phyloP scores from a whole-genome alignment of 2,888 invertebrate species.

The Dione juno region DNA sequence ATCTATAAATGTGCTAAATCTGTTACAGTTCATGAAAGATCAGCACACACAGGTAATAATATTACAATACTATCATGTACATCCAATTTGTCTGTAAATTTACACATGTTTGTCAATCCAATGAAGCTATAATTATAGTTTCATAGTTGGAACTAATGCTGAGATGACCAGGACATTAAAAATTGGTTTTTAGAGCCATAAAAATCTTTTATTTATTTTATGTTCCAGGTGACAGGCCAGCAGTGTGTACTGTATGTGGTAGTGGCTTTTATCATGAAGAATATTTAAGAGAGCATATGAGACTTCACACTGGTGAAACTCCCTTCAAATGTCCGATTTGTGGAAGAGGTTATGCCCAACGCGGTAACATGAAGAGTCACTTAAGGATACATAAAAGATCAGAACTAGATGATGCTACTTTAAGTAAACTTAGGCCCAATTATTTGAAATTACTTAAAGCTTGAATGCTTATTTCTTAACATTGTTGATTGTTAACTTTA shows the following conservation, averaged over 20 bases:
- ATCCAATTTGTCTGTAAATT: no score
- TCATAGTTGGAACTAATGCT: no score
- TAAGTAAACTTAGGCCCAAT: slow-evolving; percentile 72
- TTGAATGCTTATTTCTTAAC: slow-evolving; percentile 30
- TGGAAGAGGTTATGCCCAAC: slow-evolving; percentile 74
- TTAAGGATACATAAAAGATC: slow-evolving; percentile 70
- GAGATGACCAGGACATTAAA: no score
- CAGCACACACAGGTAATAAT: slow-evolving; percentile 74
- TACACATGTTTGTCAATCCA: no score
- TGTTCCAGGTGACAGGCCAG: slow-evolving; percentile 73
- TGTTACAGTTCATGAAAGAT: slow-evolving; percentile 73
- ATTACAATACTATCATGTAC: background rate
- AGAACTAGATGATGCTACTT: slow-evolving; percentile 64
- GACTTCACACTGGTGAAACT: slow-evolving; percentile 78
- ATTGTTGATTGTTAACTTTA: background rate
- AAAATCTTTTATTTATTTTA: background rate
- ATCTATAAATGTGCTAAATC: slow-evolving; percentile 71
- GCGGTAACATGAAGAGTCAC: slow-evolving; percentile 79
- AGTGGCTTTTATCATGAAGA: slow-evolving; percentile 73
- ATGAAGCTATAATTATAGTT: no score
- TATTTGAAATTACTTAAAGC: slow-evolving; percentile 71
- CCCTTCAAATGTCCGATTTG: slow-evolving; percentile 80
- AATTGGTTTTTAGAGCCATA: no score
- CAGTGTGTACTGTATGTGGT: slow-evolving; percentile 69
- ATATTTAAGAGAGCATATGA: slow-evolving; percentile 76